Evolutionary conservation across 2,888 invertebrate genomes (phyloP).

Genomic region (Anaspis maculata): DNA sequence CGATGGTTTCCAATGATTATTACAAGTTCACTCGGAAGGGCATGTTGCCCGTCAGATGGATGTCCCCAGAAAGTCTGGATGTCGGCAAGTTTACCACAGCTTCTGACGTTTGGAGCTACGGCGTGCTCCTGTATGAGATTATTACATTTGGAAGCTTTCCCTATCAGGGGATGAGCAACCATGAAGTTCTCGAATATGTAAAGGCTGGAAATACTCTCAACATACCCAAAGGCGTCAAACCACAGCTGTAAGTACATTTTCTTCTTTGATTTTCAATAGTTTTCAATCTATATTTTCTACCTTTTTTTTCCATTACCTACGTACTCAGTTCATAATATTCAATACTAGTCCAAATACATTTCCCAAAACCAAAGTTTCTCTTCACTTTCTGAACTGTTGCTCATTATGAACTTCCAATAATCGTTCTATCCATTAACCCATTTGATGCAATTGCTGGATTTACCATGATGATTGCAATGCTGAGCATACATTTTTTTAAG

Average conservation of each 20-base stretch:
- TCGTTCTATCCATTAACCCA: no score
- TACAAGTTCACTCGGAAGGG: constrained; percentile 76
- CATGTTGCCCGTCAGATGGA: constrained; percentile 52
- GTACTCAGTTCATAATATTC: no score
- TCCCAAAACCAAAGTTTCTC: no score
- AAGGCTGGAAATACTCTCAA: constrained; percentile 65
- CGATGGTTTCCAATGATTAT: constrained; percentile 81
- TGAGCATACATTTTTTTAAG: no score
- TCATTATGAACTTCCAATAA: no score
- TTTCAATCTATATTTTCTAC: no score
- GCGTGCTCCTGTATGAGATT: constrained; percentile 79
- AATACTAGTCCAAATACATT: no score
- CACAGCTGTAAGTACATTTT: constrained; percentile 62
- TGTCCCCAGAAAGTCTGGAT: constrained; percentile 82
- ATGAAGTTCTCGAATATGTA: constrained; percentile 73
- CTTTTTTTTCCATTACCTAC: no score
- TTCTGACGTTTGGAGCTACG: constrained; percentile 88
- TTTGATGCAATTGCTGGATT: no score
- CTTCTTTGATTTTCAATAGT: not conserved
- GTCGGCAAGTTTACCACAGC: constrained; percentile 77
- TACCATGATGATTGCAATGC: no score
- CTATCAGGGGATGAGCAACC: constrained; percentile 79
- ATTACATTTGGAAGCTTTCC: constrained; percentile 88
- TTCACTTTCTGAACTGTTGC: no score
- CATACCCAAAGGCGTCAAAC: constrained; percentile 70